Base-by-base conservation (phyloP, 2,888 invertebrate genomes). In the Gasteruption jaculator region DNA sequence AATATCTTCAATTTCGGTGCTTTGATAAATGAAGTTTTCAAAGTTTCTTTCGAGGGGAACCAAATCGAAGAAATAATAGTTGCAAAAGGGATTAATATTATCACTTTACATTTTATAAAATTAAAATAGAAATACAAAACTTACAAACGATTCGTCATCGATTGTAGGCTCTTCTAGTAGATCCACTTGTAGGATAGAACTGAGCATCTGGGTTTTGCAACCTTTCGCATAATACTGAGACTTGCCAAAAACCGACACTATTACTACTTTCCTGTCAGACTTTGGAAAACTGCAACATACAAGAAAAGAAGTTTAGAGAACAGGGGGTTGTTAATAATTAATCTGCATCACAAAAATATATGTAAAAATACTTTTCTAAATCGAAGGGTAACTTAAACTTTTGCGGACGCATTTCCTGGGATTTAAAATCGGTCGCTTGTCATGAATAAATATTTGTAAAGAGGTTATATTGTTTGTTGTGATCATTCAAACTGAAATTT, bases 171-270 rank as follows among this genome's bases (percentile, higher is more conserved):
- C 63, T 42, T 71, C 67, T 41, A 71, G 38, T 7, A 68, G 57
- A 31, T 58, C 60, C 4, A 61, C 50, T 34, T 62, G 60, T 3
- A 70, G 57, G 29, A 65, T 50, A 0, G 68, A 61, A 45, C 63
- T 62, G n/a, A 70, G 50, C 62, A 70, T 68, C 51, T 79, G 77
- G 32, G 81, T 75, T 73, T 86, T 86, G 57, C 82, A 79, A 44
- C 81, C 80, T 53, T 65, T 68, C 26, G 80, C 75, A 56, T 78
- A 75, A 59, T 78, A 80, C 1, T 80, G 75, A 18, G 83, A 81
- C 69, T 85, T 85, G 7, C 86, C 86, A 55, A 86, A 79, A 15
- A 86, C 73, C 7, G 86, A 83, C 7, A 86, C 79, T 2, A 86
- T 76, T 5, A 85, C 78, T 22, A 85, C 79, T 56, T 81, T 80